Evolutionary conservation across 1,140 invertebrate genomes (phyloP).

Genomic region (Calephelis virginiensis): DNA sequence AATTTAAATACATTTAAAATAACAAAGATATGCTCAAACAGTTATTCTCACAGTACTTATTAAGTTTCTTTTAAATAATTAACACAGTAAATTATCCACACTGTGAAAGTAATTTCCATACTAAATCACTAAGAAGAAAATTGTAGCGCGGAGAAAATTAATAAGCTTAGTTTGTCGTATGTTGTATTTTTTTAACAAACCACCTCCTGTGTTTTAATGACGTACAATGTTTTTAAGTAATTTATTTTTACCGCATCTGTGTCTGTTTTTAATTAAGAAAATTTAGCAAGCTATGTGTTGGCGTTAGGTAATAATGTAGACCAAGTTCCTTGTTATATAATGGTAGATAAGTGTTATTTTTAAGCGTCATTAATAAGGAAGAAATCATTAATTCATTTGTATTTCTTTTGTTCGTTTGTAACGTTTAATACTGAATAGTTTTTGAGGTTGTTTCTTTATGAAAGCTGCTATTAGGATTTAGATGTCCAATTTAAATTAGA

Average conservation of each 20-base stretch:
- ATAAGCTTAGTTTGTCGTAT: conserved; percentile 14
- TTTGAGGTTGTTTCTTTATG: too few relatives aligned
- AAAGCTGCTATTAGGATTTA: too few relatives aligned
- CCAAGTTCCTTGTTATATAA: neutral
- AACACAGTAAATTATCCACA: conserved; percentile 5
- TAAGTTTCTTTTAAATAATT: neutral
- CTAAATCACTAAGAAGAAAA: conserved; percentile 11
- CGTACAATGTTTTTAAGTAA: conserved; percentile 7
- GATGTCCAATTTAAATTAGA: too few relatives aligned
- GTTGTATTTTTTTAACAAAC: conserved; percentile 8
- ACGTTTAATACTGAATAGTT: too few relatives aligned
- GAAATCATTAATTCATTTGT: too few relatives aligned
- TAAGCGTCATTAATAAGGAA: too few relatives aligned
- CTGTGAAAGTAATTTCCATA: conserved; percentile 9
- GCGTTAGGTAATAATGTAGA: neutral
- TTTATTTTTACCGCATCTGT: conserved; percentile 7
- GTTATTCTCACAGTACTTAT: too few relatives aligned
- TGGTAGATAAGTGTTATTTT: too few relatives aligned
- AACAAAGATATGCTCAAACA: too few relatives aligned
- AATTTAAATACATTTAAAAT: too few relatives aligned
- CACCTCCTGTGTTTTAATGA: conserved; percentile 8
- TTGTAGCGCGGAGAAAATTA: conserved; percentile 5
- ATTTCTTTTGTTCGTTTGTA: too few relatives aligned
- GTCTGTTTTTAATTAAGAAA: conserved; percentile 16
- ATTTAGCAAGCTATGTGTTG: conserved; percentile 3